Conservation (phyloP, 1,140 invertebrate species). For the Daktulosphaira vitifoliae region DNA sequence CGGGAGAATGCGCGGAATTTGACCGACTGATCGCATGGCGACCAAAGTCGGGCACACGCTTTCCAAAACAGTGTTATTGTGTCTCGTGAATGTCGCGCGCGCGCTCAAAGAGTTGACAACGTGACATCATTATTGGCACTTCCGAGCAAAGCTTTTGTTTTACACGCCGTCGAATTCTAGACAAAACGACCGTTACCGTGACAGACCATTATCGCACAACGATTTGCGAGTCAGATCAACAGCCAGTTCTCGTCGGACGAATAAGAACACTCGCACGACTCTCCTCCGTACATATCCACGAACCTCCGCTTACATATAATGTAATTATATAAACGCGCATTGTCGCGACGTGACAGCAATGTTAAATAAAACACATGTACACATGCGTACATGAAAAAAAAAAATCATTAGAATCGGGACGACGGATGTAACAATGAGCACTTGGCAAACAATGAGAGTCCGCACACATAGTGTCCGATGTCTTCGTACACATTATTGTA, state of each 20-base stretch:
- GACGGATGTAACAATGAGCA: conserved; percentile 4
- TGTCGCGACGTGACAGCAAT: conserved; percentile 27
- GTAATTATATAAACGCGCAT: not conserved
- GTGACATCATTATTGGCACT: no score
- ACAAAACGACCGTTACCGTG: no score
- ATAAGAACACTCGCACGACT: conserved; percentile 1
- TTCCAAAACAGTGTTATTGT: conserved; percentile 27
- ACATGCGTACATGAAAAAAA: no score
- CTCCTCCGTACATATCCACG: not conserved
- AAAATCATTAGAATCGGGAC: conserved; percentile 13
- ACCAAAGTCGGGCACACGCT: conserved; percentile 1
- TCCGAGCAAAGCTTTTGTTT: no score
- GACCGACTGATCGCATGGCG: conserved; percentile 1
- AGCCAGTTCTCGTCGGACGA: no score
- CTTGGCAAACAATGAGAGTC: not conserved
- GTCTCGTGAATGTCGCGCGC: no score
- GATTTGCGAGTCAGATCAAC: no score
- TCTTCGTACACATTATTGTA: no score
- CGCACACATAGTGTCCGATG: no score
- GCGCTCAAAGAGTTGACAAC: no score
- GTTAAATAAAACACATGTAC: not conserved
- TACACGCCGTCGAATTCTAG: no score
- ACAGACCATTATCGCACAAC: no score
- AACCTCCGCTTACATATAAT: not conserved
- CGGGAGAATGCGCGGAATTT: conserved; percentile 25